Evolutionary conservation across 2,888 invertebrate species (phyloP), one percentile per base, ranked within the genome.

Genomic region (Sycophila texana): DNA sequence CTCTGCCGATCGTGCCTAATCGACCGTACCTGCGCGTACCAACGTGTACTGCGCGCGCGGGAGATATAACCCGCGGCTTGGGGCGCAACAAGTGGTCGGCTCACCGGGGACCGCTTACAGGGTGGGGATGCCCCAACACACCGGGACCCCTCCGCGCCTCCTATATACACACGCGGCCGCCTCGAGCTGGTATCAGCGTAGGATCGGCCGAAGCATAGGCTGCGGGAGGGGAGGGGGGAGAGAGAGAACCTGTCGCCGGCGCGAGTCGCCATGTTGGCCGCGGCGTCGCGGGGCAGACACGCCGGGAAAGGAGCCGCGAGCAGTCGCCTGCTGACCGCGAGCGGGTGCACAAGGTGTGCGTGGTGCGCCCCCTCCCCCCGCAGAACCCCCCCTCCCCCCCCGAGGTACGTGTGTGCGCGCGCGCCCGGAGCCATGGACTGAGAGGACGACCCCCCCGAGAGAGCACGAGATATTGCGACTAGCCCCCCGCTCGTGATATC

Each of bases 301-400:
- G 4, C 14, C 39, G 22, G 26, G 71, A 60, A 53, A 57, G 74
- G 30, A 63, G 74, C 55, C 70, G 53, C 74, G 72, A 68, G 84
- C 86, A 90, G 90, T 90, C 88, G 89, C 88, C 86, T 87, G 87
- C 86, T 88, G 88, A 88, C 87, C 87, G 90, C 89, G 89, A 89
- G 88, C 88, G 89, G 86, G 88, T 87, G 73, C 83, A 85, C 82
- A 84, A 86, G 78, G 63, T 58, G 81, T 82, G 79, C 71, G 81
- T 75, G 26, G 39, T 39, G 39, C 39, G 39, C 39, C 39, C 39
- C 39, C 39, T 39, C 39, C 39, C 47, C 51, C 61, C 30, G 53
- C 39, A 65, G 57, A 71, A 22, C 47, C 51, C 39, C 39, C 39
- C 39, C 39, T 39, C 39, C 39, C 66, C 51, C 49, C 47, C 66